Percentiles rank a stretch among this genome's conserved stretches.
These are phyloP conservation scores for Stratiomys singularior DNA, from an alignment of 2,888 invertebrate species.

Conservation along the genomic window DNA sequence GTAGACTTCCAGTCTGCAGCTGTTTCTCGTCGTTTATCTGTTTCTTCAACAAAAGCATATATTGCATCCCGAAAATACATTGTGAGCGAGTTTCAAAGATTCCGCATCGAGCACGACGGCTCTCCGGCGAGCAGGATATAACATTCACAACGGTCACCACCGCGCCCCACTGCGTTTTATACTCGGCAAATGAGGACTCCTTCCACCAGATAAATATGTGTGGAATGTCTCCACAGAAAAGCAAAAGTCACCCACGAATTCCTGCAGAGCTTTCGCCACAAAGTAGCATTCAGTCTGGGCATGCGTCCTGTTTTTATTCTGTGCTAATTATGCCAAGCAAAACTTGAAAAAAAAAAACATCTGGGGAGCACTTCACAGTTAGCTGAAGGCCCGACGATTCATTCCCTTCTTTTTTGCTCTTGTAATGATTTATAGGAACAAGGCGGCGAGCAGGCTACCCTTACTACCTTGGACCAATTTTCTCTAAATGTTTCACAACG, in stretches of 20 bases:
- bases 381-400: background rate
- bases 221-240: conserved; percentile 37
- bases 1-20: conserved; percentile 42
- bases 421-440: background rate
- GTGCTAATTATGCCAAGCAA: conserved; percentile 37
- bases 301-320: background rate
- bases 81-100: conserved; percentile 8
- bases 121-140: conserved; percentile 9
- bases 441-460: background rate
- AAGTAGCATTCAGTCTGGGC: background rate
- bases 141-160: background rate
- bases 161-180: background rate
- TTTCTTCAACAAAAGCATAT: background rate
- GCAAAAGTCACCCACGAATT: conserved; percentile 25
- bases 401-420: background rate
- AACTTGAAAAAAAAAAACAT: conserved; percentile 11
- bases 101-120: background rate
- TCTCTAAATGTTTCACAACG: background rate
- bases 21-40: background rate
- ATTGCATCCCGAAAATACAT: background rate
- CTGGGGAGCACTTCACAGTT: background rate
- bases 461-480: conserved; percentile 5
- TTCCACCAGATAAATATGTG: background rate
- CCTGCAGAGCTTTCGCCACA: conserved; percentile 27
- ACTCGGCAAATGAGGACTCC: background rate